Evolutionary conservation across 2,113 vertebrate species (phyloP).

Genomic region (Talpa occidentalis): DNA sequence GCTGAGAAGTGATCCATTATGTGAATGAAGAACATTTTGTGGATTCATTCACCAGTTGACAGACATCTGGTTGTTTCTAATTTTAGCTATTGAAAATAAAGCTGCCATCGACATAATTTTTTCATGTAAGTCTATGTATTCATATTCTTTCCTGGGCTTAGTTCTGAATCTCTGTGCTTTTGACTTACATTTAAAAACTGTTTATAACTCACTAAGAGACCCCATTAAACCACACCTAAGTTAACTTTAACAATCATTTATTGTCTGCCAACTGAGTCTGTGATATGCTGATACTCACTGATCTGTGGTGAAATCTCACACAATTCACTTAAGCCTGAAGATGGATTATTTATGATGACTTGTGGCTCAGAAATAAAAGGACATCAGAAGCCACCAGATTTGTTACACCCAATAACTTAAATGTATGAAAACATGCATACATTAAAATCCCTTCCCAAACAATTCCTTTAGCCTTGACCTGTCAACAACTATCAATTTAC

Average conservation of each 20-base stretch:
- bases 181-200: conserved; percentile 27
- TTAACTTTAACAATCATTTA: background rate
- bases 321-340: conserved; percentile 10
- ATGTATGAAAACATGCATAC: background rate
- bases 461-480: background rate
- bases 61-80: background rate
- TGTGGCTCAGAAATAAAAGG: conserved; percentile 43
- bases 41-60: background rate
- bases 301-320: background rate
- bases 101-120: conserved; percentile 17
- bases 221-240: background rate
- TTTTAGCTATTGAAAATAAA: conserved; percentile 56
- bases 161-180: background rate
- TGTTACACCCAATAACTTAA: background rate
- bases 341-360: background rate
- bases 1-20: background rate
- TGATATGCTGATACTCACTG: background rate
- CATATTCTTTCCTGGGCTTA: background rate
- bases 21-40: background rate
- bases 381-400: background rate
- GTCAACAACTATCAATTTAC: background rate
- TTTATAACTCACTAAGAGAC: conserved; percentile 53
- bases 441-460: background rate
- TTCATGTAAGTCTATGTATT: background rate
- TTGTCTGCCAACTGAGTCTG: background rate